These are phyloP conservation scores for Phyllopteryx taeniolatus DNA, from an alignment of 2,113 vertebrate genomes.

Conservation along the genomic window DNA sequence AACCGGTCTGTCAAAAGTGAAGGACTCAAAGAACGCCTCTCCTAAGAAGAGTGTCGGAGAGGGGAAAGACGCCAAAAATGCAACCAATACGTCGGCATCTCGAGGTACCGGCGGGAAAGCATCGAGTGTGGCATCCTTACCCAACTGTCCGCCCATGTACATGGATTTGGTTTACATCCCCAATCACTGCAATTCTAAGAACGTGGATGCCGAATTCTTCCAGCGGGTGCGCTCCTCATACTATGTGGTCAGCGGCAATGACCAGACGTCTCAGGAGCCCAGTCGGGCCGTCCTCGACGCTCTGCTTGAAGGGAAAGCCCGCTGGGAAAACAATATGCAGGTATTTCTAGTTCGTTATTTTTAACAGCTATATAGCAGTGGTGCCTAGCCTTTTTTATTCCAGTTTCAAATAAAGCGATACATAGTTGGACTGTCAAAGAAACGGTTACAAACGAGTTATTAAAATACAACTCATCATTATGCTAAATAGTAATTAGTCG, in stretches of 20 bases:
- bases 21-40: conserved; percentile 84
- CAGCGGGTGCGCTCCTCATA: conserved; percentile 91
- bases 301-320: conserved; percentile 90
- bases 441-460: no score
- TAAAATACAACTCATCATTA: no score
- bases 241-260: conserved; percentile 95
- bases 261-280: conserved; percentile 86
- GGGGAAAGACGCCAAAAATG: conserved; percentile 95
- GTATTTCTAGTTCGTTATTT: conserved; percentile 61
- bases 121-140: conserved; percentile 72
- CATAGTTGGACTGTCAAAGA: no score
- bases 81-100: conserved; percentile 86
- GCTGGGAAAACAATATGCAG: conserved; percentile 93
- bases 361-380: neutral
- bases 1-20: conserved; percentile 81
- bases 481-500: no score
- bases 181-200: conserved; percentile 96
- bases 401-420: no score
- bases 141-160: conserved; percentile 89
- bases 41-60: conserved; percentile 85
- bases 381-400: no score
- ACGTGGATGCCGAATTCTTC: conserved; percentile 93
- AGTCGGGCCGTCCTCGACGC: conserved; percentile 89
- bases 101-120: conserved; percentile 80
- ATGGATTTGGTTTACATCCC: conserved; percentile 97